Base-by-base conservation (phyloP, 2,113 vertebrate genomes). In the Urocitellus parryii region DNA sequence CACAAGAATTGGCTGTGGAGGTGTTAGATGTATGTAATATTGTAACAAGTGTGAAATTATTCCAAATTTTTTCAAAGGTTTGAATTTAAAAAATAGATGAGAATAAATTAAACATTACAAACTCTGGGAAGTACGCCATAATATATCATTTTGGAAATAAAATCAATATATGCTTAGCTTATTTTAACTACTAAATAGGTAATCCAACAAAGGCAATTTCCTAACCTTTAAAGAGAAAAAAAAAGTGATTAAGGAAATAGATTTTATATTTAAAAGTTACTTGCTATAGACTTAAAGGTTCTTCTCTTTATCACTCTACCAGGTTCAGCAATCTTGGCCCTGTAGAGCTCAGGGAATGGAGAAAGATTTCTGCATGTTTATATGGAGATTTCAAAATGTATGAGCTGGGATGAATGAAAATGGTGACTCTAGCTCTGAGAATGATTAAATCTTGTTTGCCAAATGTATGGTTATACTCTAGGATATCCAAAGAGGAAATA, bases 141-240 rank as follows among this genome's bases (percentile, higher is more conserved):
- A 97, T 98, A 95, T 51, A 97, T 98, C 96, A 96, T 96, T 97
- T 95, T 78, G 88, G 95, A 98, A 98, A 96, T 85, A 95, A 96
- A 98, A 98, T 98, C 97, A 97, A 97, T 98, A 79, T 73, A 84
- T 89, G 2, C 94, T 98, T 98, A 97, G 91, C 63, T 73, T 97
- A 77, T 97, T 98, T 95, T 96, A 96, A 94, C 73, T 80, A 82
- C 92, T 97, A 97, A 98, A 89, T 90, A 96, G 58, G 51, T 90
- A 97, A 98, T 98, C 96, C 63, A 97, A 91, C 45, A 97, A 93
- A 98, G 98, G 61, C 84, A 95, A 73, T 98, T 98, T 98, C 87
- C 67, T 98, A 95, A 72, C 93, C 68, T 98, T 97, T 98, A 97
- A 78, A 86, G 88, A 96, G n/a, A 12, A 96, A 56, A 96, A 94